Conservation (phyloP, 2,888 invertebrate species). For the Acleris sparsana region DNA sequence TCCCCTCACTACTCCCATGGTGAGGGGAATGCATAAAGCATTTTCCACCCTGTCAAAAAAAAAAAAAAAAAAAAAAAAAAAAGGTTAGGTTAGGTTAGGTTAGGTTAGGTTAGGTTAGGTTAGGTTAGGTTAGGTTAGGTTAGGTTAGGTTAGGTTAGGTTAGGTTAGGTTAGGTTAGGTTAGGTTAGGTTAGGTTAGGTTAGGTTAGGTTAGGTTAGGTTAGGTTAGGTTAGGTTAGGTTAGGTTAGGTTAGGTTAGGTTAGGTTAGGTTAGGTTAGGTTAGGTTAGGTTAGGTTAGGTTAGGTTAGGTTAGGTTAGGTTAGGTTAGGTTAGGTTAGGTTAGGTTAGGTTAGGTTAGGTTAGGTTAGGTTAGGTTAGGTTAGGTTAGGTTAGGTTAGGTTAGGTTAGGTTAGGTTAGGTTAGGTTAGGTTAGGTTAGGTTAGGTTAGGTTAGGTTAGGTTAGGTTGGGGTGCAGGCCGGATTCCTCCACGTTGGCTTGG, state of each 20-base stretch:
- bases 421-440: conserved; percentile 11
- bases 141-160: conserved; percentile 10
- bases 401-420: conserved; percentile 13
- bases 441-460: conserved; percentile 10
- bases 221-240: conserved; percentile 10
- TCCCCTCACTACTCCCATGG: too few relatives aligned
- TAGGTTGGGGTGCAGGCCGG: too few relatives aligned
- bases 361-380: conserved; percentile 10
- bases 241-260: conserved; percentile 10
- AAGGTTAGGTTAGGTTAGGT: conserved; percentile 9
- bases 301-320: conserved; percentile 8
- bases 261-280: conserved; percentile 10
- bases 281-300: conserved; percentile 8
- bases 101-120: conserved; percentile 10
- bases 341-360: conserved; percentile 10
- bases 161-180: conserved; percentile 10
- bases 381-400: conserved; percentile 13
- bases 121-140: conserved; percentile 10
- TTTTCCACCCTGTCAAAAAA: too few relatives aligned
- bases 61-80: too few relatives aligned
- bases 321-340: conserved; percentile 10
- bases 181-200: conserved; percentile 10
- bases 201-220: conserved; percentile 10
- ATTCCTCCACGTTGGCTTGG: too few relatives aligned
- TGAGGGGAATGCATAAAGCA: too few relatives aligned